Base-by-base conservation (phyloP, 2,113 vertebrate genomes). In the Callaeas wilsoni region DNA sequence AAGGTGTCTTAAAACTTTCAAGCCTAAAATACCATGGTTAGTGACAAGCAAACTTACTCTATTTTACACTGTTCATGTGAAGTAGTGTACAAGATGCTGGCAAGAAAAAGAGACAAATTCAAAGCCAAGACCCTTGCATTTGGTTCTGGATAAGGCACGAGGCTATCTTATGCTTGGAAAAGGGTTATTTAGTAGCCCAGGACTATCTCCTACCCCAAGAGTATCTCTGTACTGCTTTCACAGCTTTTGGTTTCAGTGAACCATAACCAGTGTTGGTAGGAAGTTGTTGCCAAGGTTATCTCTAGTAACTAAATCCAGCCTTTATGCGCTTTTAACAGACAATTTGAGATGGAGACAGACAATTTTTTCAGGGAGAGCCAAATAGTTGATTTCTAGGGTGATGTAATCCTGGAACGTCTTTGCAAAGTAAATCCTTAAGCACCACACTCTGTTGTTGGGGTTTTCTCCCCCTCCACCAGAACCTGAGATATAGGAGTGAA, bases 281-380 rank as follows among this genome's bases (percentile, higher is more conserved):
- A 95, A 93, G 46, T n/a, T n/a, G 2, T 16, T 76, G 81, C 57
- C 87, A 89, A 87, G 78, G 88, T 94, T 91, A 75, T 86, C 83
- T 68, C 71, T 64, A 44, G 71, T 78, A 90, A 94, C 59, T 67
- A 74, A 83, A 93, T 52, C 79, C 64, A 90, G 44, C 35, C 50
- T 95, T 94, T 65, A 77, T 37, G 39, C 81, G 88, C 70, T 94
- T 93, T 95, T 88, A 93, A 93, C 71, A 78, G 80, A 78, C 35
- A 93, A 81, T 89, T 94, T 89, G 89, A 92, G 89, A 82, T 41
- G 76, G 87, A 95, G 90, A 93, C 67, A 65, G 78, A 62, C 29
- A 68, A 26, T 55, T 86, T 88, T 64, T 94, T 75, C 82, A 80
- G 49, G 29, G 30, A 93, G 32, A 63, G 56, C 14, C 83, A 87